A percentile compares a stretch with the other conserved stretches of the same genome.
These are phyloP conservation scores for Coluber constrictor DNA, from an alignment of 2,797 vertebrate genomes.

Conservation along the genomic window DNA sequence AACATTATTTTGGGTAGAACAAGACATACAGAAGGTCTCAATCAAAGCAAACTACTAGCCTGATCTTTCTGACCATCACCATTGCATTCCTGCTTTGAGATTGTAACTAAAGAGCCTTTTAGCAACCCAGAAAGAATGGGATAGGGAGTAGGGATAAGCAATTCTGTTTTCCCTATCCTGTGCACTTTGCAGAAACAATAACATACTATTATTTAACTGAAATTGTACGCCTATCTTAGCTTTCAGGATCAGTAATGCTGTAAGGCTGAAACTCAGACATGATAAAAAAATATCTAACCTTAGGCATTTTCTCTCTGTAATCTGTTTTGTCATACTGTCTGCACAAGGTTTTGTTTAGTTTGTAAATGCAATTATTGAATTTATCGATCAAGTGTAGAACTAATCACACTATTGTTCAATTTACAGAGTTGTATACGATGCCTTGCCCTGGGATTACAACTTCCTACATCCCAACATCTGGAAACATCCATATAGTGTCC, in stretches of 20 bases:
- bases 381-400: conserved; percentile 46
- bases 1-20: not conserved
- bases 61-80: not conserved
- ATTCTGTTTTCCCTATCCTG: not conserved
- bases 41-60: not conserved
- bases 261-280: conserved; percentile 4
- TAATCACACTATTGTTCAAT: conserved; percentile 35
- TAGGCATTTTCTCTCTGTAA: not conserved
- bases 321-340: conserved; percentile 17
- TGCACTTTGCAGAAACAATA: not conserved
- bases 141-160: not conserved
- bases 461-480: conserved; percentile 1
- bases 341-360: conserved; percentile 42
- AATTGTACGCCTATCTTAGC: conserved; percentile 3
- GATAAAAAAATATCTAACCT: not conserved
- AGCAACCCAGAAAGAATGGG: not conserved
- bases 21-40: not conserved
- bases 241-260: not conserved
- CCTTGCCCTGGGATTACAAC: not conserved
- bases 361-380: not conserved
- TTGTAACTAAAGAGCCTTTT: not conserved
- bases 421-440: conserved; percentile 16
- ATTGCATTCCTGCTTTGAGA: not conserved
- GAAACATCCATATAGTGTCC: not conserved
- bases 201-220: not conserved